These are phyloP conservation scores for Muschampia plurimacula DNA, from an alignment of 2,888 invertebrate species.

Conservation along the genomic window DNA sequence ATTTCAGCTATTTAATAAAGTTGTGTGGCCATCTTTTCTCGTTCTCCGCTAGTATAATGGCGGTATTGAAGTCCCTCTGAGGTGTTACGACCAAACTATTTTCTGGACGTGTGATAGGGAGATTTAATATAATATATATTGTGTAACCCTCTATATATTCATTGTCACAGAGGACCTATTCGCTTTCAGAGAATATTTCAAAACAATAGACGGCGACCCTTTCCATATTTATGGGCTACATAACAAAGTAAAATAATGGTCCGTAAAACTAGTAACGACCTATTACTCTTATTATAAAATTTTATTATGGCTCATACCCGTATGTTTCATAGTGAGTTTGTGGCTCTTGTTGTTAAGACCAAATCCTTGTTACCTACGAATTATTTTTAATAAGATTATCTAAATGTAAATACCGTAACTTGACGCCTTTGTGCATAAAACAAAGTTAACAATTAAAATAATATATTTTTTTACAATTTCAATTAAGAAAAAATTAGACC, in stretches of 20 bases:
- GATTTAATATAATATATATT: conserved; percentile 9
- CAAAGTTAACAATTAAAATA: no score
- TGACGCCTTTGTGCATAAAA: no score
- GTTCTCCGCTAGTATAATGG: conserved; percentile 12
- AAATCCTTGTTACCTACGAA: neutral
- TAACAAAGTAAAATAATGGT: conserved; percentile 29
- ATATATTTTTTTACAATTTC: no score
- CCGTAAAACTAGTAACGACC: conserved; percentile 29
- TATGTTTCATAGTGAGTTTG: neutral
- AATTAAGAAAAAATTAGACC: no score
- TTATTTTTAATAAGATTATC: no score
- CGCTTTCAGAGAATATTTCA: conserved; percentile 13
- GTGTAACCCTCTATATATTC: neutral
- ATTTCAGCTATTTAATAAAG: conserved; percentile 31
- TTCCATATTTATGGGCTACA: conserved; percentile 22
- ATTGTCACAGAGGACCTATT: neutral
- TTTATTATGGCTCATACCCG: conserved; percentile 17
- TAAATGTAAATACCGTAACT: no score
- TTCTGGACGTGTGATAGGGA: neutral
- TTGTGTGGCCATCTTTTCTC: neutral
- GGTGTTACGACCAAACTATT: conserved; percentile 19
- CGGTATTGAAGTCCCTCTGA: conserved; percentile 25
- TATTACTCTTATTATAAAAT: conserved; percentile 37
- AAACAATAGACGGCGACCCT: conserved; percentile 27
- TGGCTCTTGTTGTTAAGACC: neutral